Base-by-base conservation (phyloP, 2,888 invertebrate genomes). In the Suillia variegata region DNA sequence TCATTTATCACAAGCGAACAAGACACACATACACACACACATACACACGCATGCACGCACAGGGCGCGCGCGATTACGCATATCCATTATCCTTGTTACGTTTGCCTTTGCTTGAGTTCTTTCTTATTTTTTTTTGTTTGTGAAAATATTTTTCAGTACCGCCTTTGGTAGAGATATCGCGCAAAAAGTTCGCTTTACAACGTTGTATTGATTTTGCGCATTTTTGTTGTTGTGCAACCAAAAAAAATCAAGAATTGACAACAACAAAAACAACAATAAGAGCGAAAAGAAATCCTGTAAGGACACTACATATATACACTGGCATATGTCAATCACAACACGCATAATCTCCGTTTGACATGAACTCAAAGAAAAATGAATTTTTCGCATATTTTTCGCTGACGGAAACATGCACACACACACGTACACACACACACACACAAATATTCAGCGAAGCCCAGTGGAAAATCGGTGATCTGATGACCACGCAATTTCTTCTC, bases 1-100 rank as follows among this genome's bases (percentile, higher is more conserved):
- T 76, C 77, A 77, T 77, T 77, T 77, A 78, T 77, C 78, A 78
- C 74, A 55, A 69, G 69, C 72, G 70, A 71, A 74, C 74, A 70
- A 69, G 64, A n/a, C n/a, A n/a, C n/a, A n/a, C n/a, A n/a, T n/a
- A n/a, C n/a, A n/a, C n/a, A n/a, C n/a, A n/a, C n/a, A n/a, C n/a
- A n/a, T n/a, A n/a, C n/a, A n/a, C n/a, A n/a, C n/a, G n/a, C n/a
- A n/a, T n/a, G n/a, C n/a, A n/a, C n/a, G n/a, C n/a, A n/a, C n/a
- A n/a, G n/a, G n/a, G n/a, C n/a, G n/a, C n/a, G 59, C 67, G 67
- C 73, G 72, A 75, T 73, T 75, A 69, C 73, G 69, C 72, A 70
- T 71, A 69, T 67, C 72, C 75, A 75, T 74, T 73, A 70, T 69
- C 61, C 70, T 53, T 56, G 47, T 47, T 51, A 33, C 45, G 47